Evolutionary conservation across 2,797 vertebrate species (phyloP).

Genomic region (Gadopsis bispinosus): DNA sequence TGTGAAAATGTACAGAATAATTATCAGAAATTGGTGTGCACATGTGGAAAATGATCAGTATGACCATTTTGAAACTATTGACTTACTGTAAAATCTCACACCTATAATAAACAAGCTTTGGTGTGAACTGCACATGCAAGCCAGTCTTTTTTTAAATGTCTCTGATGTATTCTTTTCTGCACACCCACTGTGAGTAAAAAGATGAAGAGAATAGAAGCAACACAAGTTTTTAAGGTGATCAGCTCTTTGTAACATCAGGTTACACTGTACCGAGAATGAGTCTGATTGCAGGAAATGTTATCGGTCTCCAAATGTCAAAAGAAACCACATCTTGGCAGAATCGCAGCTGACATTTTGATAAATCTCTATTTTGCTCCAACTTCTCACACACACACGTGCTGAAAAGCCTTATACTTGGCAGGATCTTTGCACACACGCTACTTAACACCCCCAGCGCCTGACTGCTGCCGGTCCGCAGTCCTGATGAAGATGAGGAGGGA

Average conservation of each 20-base stretch:
- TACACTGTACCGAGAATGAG: conserved; percentile 33
- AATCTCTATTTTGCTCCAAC: conserved; percentile 53
- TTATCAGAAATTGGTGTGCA: neutral
- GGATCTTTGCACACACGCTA: conserved; percentile 44
- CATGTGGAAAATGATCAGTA: neutral
- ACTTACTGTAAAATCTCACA: too few species aligned
- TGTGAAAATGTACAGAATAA: neutral
- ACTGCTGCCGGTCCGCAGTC: conserved; percentile 45
- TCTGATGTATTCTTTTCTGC: neutral
- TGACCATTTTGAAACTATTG: neutral
- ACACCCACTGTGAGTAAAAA: conserved; percentile 3
- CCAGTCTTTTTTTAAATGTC: neutral
- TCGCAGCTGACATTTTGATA: conserved; percentile 66
- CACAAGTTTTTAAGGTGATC: conserved; percentile 43
- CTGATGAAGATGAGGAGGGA: conserved; percentile 29
- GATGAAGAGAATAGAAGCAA: conserved; percentile 8
- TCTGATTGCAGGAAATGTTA: conserved; percentile 53
- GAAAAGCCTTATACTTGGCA: conserved; percentile 52
- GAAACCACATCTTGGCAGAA: conserved; percentile 61
- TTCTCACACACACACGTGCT: conserved; percentile 39
- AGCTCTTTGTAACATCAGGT: conserved; percentile 52
- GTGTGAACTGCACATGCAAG: neutral
- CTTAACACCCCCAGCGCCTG: conserved; percentile 35
- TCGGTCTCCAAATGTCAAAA: conserved; percentile 69
- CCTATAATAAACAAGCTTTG: neutral